phyloP scores from a whole-genome alignment of 2,113 vertebrate species.

The Chaetodon auriga region DNA sequence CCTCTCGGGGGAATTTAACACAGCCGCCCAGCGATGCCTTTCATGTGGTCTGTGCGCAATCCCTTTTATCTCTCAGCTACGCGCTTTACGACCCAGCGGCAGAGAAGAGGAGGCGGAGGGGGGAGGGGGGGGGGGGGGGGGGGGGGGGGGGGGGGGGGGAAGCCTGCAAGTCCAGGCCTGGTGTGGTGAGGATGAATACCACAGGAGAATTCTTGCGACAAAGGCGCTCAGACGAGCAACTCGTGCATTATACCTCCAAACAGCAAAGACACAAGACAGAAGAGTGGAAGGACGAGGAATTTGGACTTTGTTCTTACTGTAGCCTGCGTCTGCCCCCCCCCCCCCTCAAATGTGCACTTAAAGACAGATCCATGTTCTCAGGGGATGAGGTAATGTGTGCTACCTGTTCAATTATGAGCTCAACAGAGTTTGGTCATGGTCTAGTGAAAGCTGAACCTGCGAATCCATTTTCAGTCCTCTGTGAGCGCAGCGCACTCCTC shows the following conservation, averaged over 20 bases:
- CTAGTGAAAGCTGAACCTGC: constrained; percentile 71
- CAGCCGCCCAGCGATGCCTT: constrained; percentile 78
- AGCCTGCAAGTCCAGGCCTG: constrained; percentile 80
- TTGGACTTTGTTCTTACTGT: constrained; percentile 36
- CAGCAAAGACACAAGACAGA: constrained; percentile 48
- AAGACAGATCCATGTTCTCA: constrained; percentile 41
- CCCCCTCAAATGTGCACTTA: constrained; percentile 15
- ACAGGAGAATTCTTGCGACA: constrained; percentile 78
- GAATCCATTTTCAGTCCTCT: constrained; percentile 66
- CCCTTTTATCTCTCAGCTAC: constrained; percentile 82
- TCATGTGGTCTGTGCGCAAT: constrained; percentile 81
- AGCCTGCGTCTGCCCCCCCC: not conserved
- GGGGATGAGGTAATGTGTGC: constrained; percentile 67
- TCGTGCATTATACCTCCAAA: constrained; percentile 49
- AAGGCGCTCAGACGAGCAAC: constrained; percentile 62
- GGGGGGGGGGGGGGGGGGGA: constrained; percentile 22
- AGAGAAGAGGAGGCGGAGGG: constrained; percentile 56
- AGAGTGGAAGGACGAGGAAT: constrained; percentile 34
- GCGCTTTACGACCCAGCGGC: constrained; percentile 73
- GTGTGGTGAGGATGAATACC: constrained; percentile 73
- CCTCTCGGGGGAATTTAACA: constrained; percentile 81
- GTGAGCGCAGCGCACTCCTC: constrained; percentile 9
- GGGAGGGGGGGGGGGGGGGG: not conserved
- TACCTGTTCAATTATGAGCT: constrained; percentile 78
- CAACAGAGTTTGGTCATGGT: constrained; percentile 71